Evolutionary conservation across 2,113 vertebrate species (phyloP).

Genomic region (Anhinga anhinga): DNA sequence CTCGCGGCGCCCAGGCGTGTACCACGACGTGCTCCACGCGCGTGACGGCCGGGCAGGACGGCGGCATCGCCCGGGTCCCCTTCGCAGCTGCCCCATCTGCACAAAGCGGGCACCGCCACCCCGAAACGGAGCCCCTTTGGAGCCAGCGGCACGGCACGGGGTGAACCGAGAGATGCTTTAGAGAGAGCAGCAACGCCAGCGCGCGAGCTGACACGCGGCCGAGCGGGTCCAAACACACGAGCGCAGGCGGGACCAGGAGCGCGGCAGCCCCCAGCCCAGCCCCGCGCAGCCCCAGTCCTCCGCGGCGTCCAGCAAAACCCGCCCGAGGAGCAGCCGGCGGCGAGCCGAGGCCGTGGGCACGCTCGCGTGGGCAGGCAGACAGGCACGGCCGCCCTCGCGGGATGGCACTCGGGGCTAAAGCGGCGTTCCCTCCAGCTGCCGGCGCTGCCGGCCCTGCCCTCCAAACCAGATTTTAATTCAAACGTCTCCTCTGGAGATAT

Average conservation of each 20-base stretch:
- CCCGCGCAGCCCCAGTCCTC: fast-evolving
- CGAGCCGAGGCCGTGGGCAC: fast-evolving
- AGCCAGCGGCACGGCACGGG: fast-evolving
- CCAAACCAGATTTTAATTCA: conserved; percentile 25
- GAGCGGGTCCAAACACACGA: fast-evolving
- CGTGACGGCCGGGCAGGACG: neutral
- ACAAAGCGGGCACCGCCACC: neutral
- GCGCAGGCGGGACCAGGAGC: neutral
- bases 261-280: neutral
- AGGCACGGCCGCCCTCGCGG: fast-evolving
- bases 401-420: fast-evolving
- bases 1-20: fast-evolving
- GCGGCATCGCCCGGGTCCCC: fast-evolving
- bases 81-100: fast-evolving
- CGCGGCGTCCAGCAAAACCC: fast-evolving
- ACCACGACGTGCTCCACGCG: fast-evolving
- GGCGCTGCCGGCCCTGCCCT: neutral
- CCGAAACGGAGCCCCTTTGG: neutral
- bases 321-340: neutral
- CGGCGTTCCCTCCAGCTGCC: neutral
- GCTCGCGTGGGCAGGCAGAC: fast-evolving
- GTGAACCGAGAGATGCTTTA: no score
- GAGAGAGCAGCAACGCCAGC: neutral
- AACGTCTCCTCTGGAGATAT: conserved; percentile 24
- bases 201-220: fast-evolving